These are phyloP conservation scores for Onthophagus taurus DNA, from an alignment of 1,140 invertebrate species.

Conservation along the genomic window DNA sequence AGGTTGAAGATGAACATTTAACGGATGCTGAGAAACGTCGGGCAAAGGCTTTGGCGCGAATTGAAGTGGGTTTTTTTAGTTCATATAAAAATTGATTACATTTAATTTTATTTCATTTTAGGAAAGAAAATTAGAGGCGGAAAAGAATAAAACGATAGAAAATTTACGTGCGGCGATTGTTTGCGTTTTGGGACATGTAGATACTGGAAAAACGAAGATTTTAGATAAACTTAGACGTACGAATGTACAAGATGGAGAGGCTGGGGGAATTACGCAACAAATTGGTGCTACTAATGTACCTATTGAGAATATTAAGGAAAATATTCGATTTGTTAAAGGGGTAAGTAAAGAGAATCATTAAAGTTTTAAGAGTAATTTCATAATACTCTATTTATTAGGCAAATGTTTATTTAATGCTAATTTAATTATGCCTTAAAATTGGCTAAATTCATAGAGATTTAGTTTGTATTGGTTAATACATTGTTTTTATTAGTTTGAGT, in stretches of 20 bases:
- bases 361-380: too few species aligned
- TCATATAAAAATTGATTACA: slow-evolving; percentile 11
- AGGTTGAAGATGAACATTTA: slow-evolving; percentile 41
- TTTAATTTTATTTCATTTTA: slow-evolving; percentile 33
- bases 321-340: slow-evolving; percentile 88
- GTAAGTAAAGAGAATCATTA: too few species aligned
- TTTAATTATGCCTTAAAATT: not conserved
- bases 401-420: too few species aligned
- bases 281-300: slow-evolving; percentile 99
- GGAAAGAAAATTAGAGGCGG: slow-evolving; percentile 73
- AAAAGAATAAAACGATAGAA: slow-evolving; percentile 69
- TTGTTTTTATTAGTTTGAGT: too few species aligned
- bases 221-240: slow-evolving; percentile 91
- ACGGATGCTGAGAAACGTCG: slow-evolving; percentile 55
- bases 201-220: slow-evolving; percentile 99
- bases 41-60: slow-evolving; percentile 55
- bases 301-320: slow-evolving; percentile 87
- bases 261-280: slow-evolving; percentile 99
- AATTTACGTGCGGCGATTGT: slow-evolving; percentile 90
- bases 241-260: slow-evolving; percentile 97
- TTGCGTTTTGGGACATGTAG: slow-evolving; percentile 98
- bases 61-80: slow-evolving; percentile 44
- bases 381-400: too few species aligned
- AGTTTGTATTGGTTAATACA: not conserved
- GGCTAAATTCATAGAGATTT: not conserved